These are phyloP conservation scores for Phenacoccus solenopsis DNA, from an alignment of 1,140 invertebrate species.

Conservation along the genomic window DNA sequence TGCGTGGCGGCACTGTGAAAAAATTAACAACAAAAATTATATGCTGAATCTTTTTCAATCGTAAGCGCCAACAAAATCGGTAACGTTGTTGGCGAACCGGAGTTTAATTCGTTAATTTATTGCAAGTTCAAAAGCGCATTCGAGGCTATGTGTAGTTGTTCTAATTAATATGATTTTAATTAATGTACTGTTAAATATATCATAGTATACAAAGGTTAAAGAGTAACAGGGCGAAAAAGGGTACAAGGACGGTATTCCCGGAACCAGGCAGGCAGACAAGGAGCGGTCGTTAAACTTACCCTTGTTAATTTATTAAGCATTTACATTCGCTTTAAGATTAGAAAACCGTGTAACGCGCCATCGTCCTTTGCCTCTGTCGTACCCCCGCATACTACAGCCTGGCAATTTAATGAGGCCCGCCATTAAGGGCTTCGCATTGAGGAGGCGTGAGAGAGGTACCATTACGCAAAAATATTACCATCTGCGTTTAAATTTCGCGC, in stretches of 20 bases:
- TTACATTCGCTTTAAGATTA: constrained; percentile 18
- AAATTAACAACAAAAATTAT: constrained; percentile 11
- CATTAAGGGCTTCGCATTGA: background rate
- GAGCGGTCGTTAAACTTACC: constrained; percentile 13
- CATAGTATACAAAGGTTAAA: constrained; percentile 6
- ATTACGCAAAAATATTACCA: constrained; percentile 15
- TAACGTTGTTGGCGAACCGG: background rate
- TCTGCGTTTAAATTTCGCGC: background rate
- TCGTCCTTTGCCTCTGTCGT: background rate
- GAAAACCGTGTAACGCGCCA: constrained; percentile 12
- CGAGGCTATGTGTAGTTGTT: background rate
- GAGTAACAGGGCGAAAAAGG: constrained; percentile 4
- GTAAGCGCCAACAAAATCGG: background rate
- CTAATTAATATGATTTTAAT: constrained; percentile 17
- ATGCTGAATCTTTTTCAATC: no score
- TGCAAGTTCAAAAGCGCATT: constrained; percentile 1
- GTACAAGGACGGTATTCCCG: constrained; percentile 1
- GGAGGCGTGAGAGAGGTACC: background rate
- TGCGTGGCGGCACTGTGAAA: constrained; percentile 43
- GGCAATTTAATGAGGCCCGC: constrained; percentile 12
- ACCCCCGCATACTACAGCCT: background rate
- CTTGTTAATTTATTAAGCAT: constrained; percentile 17
- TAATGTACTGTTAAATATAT: constrained; percentile 16
- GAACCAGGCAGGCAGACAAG: background rate
- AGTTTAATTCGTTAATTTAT: constrained; percentile 3